Evolutionary conservation across 2,113 vertebrate genomes (phyloP), one percentile per base, ranked within the genome.

Genomic region (Ivindomyrus marchei): DNA sequence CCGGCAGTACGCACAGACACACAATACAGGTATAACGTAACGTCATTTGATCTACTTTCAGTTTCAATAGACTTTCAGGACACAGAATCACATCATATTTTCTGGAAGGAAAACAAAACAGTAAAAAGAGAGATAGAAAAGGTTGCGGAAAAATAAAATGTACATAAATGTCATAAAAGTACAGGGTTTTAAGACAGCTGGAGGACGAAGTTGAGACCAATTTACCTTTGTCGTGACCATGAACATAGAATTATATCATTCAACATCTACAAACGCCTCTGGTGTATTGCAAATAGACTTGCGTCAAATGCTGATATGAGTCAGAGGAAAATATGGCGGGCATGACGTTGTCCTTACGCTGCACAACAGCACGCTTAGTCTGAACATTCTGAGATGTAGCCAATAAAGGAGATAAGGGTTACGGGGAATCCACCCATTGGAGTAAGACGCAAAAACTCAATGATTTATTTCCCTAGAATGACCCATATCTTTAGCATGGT

Each of bases 21-120:
- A 94, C 92, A 92, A 89, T 49, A 94, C 93, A 92, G 91, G 91
- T 89, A 95, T 94, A 93, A 94, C 92, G 91, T 93, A 93, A 93
- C 91, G 91, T 92, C 92, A 92, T 90, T 2, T 92, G 93, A 93
- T 93, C 93, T 91, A 93, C 89, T 92, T 92, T 85, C 91, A 91
- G 91, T 93, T 90, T 46, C 3, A 93, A 93, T 87, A 92, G 49
- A 39, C 89, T 90, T 89, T 92, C 90, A 24, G 89, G 93, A 91
- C 56, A 13, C n/a, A 92, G 90, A 88, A 91, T 27, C 85, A 53
- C 88, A 74, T 91, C 88, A 74, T 91, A 86, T 90, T 85, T 91
- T 80, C n/a, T 80, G 13, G 36, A 45, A n/a, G 83, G 83, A 42
- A n/a, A 87, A 85, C 62, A 85, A 85, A 89, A 87, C 90, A n/a